Percentiles rank a stretch among this genome's conserved stretches.
Evolutionary conservation across 2,113 vertebrate species (phyloP).

Genomic region (Cebidichthys violaceus): DNA sequence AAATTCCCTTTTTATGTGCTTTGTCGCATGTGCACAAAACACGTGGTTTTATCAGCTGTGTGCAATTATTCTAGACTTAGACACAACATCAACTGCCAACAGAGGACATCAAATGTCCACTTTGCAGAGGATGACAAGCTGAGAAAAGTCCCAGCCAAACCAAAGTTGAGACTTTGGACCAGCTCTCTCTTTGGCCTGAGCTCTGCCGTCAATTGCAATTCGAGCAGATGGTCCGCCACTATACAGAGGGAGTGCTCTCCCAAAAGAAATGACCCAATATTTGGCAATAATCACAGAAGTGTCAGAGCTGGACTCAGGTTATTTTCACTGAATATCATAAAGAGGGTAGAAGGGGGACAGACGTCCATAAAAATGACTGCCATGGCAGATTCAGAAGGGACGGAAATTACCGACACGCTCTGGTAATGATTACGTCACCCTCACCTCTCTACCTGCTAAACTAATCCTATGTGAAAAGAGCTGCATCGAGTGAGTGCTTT

Average conservation of each 20-base stretch:
- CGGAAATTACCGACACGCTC: slow-evolving; percentile 20
- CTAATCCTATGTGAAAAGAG: slow-evolving; percentile 13
- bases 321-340: slow-evolving; percentile 32
- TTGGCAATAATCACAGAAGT: slow-evolving; percentile 44
- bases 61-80: neutral
- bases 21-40: neutral
- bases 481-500: slow-evolving; percentile 25
- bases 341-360: slow-evolving; percentile 15
- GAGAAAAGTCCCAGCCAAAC: slow-evolving; percentile 23
- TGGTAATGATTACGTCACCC: slow-evolving; percentile 47
- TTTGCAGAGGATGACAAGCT: slow-evolving; percentile 32
- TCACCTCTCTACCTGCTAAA: slow-evolving; percentile 15
- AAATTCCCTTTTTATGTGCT: slow-evolving; percentile 3
- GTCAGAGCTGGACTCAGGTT: slow-evolving; percentile 31
- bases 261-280: slow-evolving; percentile 67
- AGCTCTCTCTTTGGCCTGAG: slow-evolving; percentile 19
- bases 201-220: slow-evolving; percentile 48
- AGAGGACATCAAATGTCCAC: slow-evolving; percentile 32
- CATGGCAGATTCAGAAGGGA: neutral
- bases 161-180: slow-evolving; percentile 34
- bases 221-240: slow-evolving; percentile 60
- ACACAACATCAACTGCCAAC: slow-evolving; percentile 13
- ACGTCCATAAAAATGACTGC: slow-evolving; percentile 24
- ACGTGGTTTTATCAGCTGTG: slow-evolving; percentile 19
- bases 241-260: slow-evolving; percentile 29